These are phyloP conservation scores for Ifrita kowaldi DNA, from an alignment of 2,113 vertebrate genomes.

Conservation along the genomic window DNA sequence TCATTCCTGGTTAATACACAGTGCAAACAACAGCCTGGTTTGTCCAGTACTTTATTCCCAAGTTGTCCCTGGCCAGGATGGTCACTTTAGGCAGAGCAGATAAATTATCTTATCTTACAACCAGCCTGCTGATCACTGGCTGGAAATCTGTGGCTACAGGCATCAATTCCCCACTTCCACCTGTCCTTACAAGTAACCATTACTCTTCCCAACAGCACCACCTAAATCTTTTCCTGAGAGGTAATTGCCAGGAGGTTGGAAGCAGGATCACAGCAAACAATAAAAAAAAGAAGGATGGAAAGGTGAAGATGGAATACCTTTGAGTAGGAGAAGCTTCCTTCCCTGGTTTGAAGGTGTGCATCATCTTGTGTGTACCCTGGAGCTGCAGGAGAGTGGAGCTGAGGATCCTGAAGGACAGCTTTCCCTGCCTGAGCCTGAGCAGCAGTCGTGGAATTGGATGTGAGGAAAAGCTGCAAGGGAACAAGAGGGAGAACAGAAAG, in stretches of 20 bases:
- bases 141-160: not conserved
- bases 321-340: not conserved
- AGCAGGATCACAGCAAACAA: not conserved
- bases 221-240: not conserved
- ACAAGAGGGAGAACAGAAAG: not conserved
- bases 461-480: not conserved
- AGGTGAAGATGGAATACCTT: not conserved
- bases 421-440: not conserved
- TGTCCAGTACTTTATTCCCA: not conserved
- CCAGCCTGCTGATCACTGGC: not conserved
- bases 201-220: not conserved
- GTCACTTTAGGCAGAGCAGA: not conserved
- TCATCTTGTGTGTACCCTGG: not conserved
- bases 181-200: not conserved
- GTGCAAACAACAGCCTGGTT: not conserved
- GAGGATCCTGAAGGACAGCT: fast-evolving
- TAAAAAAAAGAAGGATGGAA: not conserved
- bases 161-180: not conserved
- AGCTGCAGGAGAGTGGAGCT: not conserved
- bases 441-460: not conserved
- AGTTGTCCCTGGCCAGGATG: not conserved
- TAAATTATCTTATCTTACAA: not conserved
- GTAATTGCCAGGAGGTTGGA: not conserved
- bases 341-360: not conserved
- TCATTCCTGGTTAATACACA: not conserved